Conservation (phyloP, 2,797 vertebrate species). For the Oryzias dopingdopingensis region DNA sequence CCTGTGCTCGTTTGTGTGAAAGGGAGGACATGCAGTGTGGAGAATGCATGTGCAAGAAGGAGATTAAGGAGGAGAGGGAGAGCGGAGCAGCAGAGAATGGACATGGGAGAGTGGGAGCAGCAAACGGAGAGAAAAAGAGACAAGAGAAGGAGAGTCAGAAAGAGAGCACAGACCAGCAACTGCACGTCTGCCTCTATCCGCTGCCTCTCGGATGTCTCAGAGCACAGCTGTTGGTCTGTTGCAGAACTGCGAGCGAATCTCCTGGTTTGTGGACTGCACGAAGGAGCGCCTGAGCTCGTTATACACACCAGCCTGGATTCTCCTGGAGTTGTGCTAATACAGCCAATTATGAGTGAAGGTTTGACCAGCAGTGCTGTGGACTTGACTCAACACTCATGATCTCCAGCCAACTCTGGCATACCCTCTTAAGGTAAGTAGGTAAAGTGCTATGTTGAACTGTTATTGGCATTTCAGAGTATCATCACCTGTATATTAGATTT, state of each 20-base stretch:
- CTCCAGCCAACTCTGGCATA: conserved; percentile 51
- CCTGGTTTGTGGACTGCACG: conserved; percentile 19
- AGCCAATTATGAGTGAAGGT: conserved; percentile 43
- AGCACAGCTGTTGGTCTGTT: conserved; percentile 50
- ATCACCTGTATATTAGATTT: background rate
- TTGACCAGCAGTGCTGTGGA: conserved; percentile 44
- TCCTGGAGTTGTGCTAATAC: conserved; percentile 19
- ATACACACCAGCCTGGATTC: conserved; percentile 16
- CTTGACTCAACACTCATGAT: conserved; percentile 53
- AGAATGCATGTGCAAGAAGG: conserved; percentile 44
- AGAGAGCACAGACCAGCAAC: conserved; percentile 45
- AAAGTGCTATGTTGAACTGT: background rate
- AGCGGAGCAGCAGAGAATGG: conserved; percentile 29
- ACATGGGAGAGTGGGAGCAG: conserved; percentile 37
- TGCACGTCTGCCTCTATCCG: conserved; percentile 44
- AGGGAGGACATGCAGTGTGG: conserved; percentile 23
- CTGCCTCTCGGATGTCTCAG: conserved; percentile 44
- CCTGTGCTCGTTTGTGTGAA: conserved; percentile 3
- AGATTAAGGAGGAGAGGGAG: conserved; percentile 47
- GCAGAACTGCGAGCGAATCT: conserved; percentile 25
- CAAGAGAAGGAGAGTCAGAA: conserved; percentile 19
- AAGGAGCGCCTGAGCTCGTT: conserved; percentile 23
- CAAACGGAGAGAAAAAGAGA: conserved; percentile 33
- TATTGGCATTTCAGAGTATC: background rate
- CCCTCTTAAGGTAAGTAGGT: conserved; percentile 63